Base-by-base conservation (phyloP, 2,113 vertebrate species). In the Eulemur macaco region DNA sequence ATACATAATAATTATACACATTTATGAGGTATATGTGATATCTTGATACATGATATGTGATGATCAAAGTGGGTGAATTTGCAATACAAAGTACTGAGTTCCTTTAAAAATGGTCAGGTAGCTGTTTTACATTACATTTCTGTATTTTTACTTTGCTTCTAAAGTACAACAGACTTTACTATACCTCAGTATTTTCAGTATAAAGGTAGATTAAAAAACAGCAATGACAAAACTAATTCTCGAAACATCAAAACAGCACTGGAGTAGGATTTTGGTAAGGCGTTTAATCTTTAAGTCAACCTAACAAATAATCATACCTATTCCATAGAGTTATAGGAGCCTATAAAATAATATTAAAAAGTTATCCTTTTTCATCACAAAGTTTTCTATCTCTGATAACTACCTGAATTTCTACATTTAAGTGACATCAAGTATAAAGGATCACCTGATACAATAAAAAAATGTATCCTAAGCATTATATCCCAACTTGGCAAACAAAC, bases 261-360 rank as follows among this genome's bases (percentile, higher is more conserved):
- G 18, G 12, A 77, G 25, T 6, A 87, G 23, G 17, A 34, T 74
- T 78, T 73, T 42, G 2, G 15, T 60, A 87, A 77, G n/a, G 63
- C 9, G 63, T 83, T 52, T 74, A 58, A 74, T 81, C 56, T 54
- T 45, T 88, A 47, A 83, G 88, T 92, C 31, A 84, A 39, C 6
- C 58, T 81, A 94, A 93, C 4, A 91, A 89, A 82, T 77, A 94
- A 91, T 69, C 31, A 91, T 54, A 58, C 50, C 3, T 77, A 76
- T 83, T 77, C 52, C 60, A 81, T 9, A 87, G 14, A 87, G 14
- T 94, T 87, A 69, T 77, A 84, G 29, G 21, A 76, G 14, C 1
- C 74, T 74, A 8, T 37, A 82, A 76, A 94, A 58, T 76, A 80
- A 74, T 15, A 8, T 29, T 6, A 77, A 87, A 66, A 93, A 18